phyloP scores from a whole-genome alignment of 2,797 vertebrate species.

The Moxostoma hubbsi region DNA sequence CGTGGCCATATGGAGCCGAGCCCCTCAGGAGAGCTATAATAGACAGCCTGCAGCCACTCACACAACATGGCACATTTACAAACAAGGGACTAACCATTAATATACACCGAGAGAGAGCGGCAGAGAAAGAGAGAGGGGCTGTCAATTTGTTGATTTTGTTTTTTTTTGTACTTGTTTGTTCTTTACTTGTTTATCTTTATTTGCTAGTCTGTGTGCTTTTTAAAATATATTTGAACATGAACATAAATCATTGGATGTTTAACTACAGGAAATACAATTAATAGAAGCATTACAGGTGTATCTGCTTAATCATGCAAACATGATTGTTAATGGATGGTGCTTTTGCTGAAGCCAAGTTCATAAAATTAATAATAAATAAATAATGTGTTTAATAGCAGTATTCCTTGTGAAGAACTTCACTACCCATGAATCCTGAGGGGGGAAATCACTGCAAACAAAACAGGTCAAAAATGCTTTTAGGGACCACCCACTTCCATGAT shows the following conservation, averaged over 20 bases:
- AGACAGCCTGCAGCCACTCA: constrained; percentile 81
- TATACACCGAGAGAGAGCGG: constrained; percentile 68
- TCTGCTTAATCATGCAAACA: too few relatives aligned
- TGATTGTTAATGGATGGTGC: too few relatives aligned
- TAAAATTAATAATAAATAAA: too few relatives aligned
- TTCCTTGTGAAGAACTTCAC: too few relatives aligned
- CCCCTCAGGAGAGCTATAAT: constrained; percentile 81
- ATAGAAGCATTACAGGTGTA: not conserved
- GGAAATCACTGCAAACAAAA: too few relatives aligned
- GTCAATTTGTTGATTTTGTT: constrained; percentile 27
- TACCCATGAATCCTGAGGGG: too few relatives aligned
- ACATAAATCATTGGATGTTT: not conserved
- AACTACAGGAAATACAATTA: not conserved
- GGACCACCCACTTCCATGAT: too few relatives aligned
- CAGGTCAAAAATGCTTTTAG: too few relatives aligned
- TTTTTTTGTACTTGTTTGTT: constrained; percentile 2
- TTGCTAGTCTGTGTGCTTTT: not conserved
- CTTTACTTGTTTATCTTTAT: constrained; percentile 1
- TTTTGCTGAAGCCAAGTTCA: too few relatives aligned
- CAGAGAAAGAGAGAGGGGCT: constrained; percentile 51
- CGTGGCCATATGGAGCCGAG: constrained; percentile 79
- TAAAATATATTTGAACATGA: not conserved
- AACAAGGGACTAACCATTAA: constrained; percentile 83
- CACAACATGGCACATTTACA: constrained; percentile 84
- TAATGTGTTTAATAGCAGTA: too few relatives aligned